phyloP scores from a whole-genome alignment of 1,140 invertebrate genomes.

The Pachyrhynchus sulphureomaculatus region DNA sequence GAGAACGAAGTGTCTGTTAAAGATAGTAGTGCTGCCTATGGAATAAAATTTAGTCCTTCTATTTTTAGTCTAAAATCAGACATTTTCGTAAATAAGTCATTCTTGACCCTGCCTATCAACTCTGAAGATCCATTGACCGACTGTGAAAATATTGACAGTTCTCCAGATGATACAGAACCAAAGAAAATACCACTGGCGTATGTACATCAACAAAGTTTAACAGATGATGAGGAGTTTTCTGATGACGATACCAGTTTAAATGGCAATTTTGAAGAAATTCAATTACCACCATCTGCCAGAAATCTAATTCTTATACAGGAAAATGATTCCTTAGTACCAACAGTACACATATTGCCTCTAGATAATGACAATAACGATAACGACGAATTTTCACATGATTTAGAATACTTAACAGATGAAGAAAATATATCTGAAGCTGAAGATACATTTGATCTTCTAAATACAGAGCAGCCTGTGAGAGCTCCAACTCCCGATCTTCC shows the following conservation, averaged over 20 bases:
- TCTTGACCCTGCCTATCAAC: conserved; percentile 2
- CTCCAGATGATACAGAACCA: conserved; percentile 10
- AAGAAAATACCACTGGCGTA: conserved; percentile 21
- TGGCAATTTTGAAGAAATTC: conserved; percentile 38
- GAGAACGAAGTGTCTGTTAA: conserved; percentile 4
- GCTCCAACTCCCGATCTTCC: conserved; percentile 23
- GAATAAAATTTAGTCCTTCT: conserved; percentile 23
- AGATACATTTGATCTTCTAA: conserved; percentile 9
- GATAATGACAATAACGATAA: conserved; percentile 33
- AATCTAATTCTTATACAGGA: conserved; percentile 55
- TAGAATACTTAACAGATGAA: conserved; percentile 18
- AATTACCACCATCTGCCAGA: conserved; percentile 51
- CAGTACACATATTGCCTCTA: conserved; percentile 53
- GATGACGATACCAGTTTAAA: conserved; percentile 10
- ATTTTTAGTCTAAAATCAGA: neutral
- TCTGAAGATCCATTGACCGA: conserved; percentile 41
- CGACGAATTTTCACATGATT: neutral
- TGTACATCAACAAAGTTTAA: conserved; percentile 7
- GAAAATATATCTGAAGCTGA: conserved; percentile 28
- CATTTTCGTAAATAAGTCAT: too few relatives aligned
- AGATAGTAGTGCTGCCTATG: neutral
- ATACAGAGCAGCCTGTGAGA: neutral
- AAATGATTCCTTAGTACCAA: conserved; percentile 52
- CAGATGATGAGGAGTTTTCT: conserved; percentile 37
- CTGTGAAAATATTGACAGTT: conserved; percentile 44